phyloP scores from a whole-genome alignment of 2,797 vertebrate species.

The Notamacropus eugenii region DNA sequence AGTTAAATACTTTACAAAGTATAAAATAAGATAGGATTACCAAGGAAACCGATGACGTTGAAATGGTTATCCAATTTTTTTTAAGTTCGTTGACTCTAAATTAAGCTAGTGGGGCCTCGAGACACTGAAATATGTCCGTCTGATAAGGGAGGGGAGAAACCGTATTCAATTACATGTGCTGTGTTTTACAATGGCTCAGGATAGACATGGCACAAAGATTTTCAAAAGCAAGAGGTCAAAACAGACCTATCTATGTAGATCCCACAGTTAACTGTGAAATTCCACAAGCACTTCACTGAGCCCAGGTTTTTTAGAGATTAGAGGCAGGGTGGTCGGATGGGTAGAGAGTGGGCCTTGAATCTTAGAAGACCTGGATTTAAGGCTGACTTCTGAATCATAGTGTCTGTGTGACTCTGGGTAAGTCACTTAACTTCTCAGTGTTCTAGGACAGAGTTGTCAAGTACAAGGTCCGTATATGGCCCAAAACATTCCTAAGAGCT shows the following conservation, averaged over 20 bases:
- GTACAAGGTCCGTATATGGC: background rate
- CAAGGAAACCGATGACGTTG: background rate
- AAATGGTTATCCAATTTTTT: background rate
- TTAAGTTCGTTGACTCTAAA: background rate
- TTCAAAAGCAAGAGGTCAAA: background rate
- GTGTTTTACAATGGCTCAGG: background rate
- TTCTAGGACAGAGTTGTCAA: background rate
- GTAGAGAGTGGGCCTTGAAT: background rate
- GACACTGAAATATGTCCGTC: background rate
- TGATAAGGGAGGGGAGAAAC: background rate
- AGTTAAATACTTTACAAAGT: background rate
- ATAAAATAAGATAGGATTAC: background rate
- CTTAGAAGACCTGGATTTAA: background rate
- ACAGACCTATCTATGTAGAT: background rate
- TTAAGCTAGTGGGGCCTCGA: background rate
- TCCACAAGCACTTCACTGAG: background rate
- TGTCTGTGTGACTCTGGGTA: background rate
- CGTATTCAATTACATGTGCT: background rate
- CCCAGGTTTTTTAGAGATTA: background rate
- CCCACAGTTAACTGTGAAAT: background rate
- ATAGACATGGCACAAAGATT: background rate
- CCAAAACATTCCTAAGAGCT: background rate
- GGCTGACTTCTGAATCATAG: background rate
- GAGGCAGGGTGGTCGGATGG: rapidly evolving
- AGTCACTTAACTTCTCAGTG: background rate